Base-by-base conservation (phyloP, 2,113 vertebrate species). In the Pica pica region DNA sequence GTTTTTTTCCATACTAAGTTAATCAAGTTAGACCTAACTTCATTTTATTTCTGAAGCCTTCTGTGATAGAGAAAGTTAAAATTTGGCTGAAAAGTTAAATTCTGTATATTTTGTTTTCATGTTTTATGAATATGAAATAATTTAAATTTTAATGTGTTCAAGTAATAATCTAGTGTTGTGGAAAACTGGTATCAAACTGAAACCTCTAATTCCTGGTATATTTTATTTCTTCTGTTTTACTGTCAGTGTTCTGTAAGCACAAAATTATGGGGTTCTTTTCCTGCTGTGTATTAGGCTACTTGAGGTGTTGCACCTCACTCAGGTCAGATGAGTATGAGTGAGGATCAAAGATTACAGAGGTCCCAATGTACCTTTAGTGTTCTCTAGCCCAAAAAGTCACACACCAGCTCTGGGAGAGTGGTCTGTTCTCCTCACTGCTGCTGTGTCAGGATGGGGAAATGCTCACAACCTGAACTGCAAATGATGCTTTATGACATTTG, bases 81-180 rank as follows among this genome's bases (percentile, higher is more conserved):
- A 59, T 59, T 35, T 37, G 78, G 27, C 49, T 86, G 50, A 74
- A 84, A 95, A 60, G 70, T 96, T 87, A 88, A 92, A 94, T 97
- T 91, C 61, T 93, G 46, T 93, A 56, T 59, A 65, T 37, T 83
- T 61, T 15, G 23, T 71, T 93, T 97, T 95, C 33, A 53, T 63
- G 28, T 89, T 93, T 82, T 91, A 56, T 95, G 93, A 94, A 93
- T 89, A 73, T 56, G 89, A 95, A 96, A 90, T 65, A 80, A 94
- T 94, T 91, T 69, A 73, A 92, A 96, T 89, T 93, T 87, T 94
- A 75, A 81, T 85, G 47, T 89, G 80, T 96, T 96, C 79, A 96
- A 68, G 63, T 93, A 80, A 74, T 95, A 91, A 93, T 96, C 68
- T 83, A 68, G 4, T 26, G 16, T 59, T 37, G 16, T 93, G 47